Conservation (phyloP, 1,140 invertebrate species). For the Brachionus calyciflorus region DNA sequence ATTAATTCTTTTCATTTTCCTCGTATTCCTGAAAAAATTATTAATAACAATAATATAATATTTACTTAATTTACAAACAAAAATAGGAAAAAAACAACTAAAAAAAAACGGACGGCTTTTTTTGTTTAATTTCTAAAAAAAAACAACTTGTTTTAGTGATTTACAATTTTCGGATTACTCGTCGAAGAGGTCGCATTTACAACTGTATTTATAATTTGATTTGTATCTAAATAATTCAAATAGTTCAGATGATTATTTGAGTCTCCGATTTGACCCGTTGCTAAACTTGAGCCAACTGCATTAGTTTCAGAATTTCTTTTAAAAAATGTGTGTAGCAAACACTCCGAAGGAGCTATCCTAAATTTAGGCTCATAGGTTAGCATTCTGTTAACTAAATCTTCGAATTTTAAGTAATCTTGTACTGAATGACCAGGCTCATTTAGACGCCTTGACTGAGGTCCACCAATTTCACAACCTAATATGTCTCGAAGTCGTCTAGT, state of each 20-base stretch:
- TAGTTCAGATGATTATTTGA: slow-evolving; percentile 11
- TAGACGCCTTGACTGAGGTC: slow-evolving; percentile 78
- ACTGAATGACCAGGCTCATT: slow-evolving; percentile 92
- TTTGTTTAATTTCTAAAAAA: no score
- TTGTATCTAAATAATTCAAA: slow-evolving; percentile 2
- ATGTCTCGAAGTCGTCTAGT: slow-evolving; percentile 58
- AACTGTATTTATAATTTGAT: neutral
- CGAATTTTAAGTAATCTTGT: slow-evolving; percentile 96
- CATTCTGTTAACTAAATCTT: slow-evolving; percentile 96
- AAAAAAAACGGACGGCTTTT: no score
- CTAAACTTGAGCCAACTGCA: neutral
- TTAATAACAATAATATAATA: no score
- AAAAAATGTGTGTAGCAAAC: slow-evolving; percentile 93
- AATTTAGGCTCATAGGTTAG: slow-evolving; percentile 95
- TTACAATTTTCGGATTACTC: neutral
- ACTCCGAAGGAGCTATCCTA: slow-evolving; percentile 92
- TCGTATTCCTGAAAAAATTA: no score
- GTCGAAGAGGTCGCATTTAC: neutral
- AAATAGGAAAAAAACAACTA: no score
- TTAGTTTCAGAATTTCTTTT: neutral
- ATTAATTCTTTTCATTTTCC: no score
- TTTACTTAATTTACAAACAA: no score
- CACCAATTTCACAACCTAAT: slow-evolving; percentile 78
- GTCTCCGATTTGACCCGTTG: neutral
- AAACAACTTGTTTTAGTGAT: no score